Evolutionary conservation across 2,113 vertebrate species (phyloP).

Genomic region (Ceuthmochares aereus): DNA sequence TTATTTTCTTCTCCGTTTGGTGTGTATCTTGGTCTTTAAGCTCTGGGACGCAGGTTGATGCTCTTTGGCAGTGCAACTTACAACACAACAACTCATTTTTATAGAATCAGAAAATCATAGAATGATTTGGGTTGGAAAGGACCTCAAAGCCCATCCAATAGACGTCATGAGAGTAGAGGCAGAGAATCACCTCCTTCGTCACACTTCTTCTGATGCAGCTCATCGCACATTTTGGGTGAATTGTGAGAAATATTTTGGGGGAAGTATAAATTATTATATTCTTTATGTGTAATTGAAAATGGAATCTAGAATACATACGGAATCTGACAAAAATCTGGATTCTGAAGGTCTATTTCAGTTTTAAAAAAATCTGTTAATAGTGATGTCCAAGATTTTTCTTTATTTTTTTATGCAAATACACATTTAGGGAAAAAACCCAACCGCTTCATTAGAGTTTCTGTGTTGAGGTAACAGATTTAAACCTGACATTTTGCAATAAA

Average conservation of each 20-base stretch:
- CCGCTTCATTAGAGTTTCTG: neutral
- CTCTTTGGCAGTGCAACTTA: neutral
- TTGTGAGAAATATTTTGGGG: accelerated
- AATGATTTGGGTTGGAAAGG: too few species aligned
- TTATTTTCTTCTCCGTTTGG: neutral
- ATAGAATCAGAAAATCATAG: too few species aligned
- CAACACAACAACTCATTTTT: neutral
- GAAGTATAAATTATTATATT: neutral
- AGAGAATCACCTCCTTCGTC: too few species aligned
- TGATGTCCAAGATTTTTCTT: neutral
- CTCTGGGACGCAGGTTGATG: neutral
- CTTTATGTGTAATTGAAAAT: neutral
- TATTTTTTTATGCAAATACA: neutral
- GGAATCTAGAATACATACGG: neutral
- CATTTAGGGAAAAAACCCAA: neutral
- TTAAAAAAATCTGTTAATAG: neutral
- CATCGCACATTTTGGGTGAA: neutral
- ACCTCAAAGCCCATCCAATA: too few species aligned
- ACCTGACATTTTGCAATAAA: neutral
- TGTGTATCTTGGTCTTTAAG: neutral
- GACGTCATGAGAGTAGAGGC: too few species aligned
- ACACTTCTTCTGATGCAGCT: too few species aligned
- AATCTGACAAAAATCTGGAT: neutral
- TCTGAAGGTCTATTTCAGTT: neutral
- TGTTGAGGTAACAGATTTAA: neutral